Evolutionary conservation across 1,140 invertebrate genomes (phyloP).

Genomic region (Bombus pyrosoma): DNA sequence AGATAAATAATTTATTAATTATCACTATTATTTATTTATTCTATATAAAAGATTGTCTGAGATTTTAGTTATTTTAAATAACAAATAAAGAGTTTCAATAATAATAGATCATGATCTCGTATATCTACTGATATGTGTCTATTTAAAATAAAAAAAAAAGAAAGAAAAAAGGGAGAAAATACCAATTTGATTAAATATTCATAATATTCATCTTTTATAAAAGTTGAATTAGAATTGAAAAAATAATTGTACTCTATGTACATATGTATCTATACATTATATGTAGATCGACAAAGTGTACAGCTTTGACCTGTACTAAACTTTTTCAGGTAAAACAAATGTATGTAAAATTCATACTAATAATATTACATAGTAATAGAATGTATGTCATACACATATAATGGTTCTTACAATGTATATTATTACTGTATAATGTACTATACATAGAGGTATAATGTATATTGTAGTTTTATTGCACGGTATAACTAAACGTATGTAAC

Average conservation of each 20-base stretch:
- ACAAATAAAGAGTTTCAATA: not conserved
- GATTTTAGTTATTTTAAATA: not conserved
- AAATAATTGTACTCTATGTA: not conserved
- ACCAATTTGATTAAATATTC: no score
- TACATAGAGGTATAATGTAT: not conserved
- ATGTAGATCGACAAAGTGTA: not conserved
- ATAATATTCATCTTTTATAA: no score
- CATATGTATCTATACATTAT: not conserved
- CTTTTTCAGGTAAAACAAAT: not conserved
- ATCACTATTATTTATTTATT: not conserved
- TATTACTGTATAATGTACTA: no score
- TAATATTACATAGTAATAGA: not conserved
- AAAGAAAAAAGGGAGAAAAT: not conserved
- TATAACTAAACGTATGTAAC: not conserved
- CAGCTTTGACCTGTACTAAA: not conserved
- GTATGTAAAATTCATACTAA: no score
- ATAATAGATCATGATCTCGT: not conserved
- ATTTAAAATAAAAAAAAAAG: not conserved
- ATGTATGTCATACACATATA: not conserved
- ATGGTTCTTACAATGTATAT: no score
- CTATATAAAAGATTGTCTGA: no score
- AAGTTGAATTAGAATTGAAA: not conserved
- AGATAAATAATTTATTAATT: not conserved
- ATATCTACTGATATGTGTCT: not conserved
- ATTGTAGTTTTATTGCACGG: not conserved